These are phyloP conservation scores for Xiphydria camelus DNA, from an alignment of 2,888 invertebrate species.

Conservation along the genomic window DNA sequence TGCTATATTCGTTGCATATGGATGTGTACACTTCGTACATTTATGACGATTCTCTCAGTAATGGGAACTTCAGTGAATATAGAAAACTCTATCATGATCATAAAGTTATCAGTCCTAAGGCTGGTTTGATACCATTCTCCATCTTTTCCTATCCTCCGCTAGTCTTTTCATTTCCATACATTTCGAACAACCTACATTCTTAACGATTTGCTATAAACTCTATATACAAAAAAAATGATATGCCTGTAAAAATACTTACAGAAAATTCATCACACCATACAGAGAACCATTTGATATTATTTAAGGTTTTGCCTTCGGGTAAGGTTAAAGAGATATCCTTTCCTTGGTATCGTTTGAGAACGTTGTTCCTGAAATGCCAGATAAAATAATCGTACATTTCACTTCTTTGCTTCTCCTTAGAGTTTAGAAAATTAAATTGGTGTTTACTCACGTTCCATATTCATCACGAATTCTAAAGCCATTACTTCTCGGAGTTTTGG, in stretches of 20 bases:
- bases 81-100: too few relatives aligned
- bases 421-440: background rate
- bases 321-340: slow-evolving; percentile 82
- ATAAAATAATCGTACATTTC: background rate
- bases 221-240: too few relatives aligned
- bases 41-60: too few relatives aligned
- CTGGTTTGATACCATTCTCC: too few relatives aligned
- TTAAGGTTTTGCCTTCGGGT: slow-evolving; percentile 83
- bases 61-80: too few relatives aligned
- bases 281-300: slow-evolving; percentile 84
- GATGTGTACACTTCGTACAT: too few relatives aligned
- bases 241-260: slow-evolving; percentile 65
- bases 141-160: too few relatives aligned
- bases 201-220: too few relatives aligned
- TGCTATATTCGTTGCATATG: too few relatives aligned
- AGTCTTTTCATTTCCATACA: too few relatives aligned
- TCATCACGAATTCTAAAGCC: slow-evolving; percentile 82
- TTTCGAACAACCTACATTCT: too few relatives aligned
- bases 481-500: slow-evolving; percentile 68
- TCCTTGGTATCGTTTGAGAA: slow-evolving; percentile 79
- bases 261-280: slow-evolving; percentile 91
- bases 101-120: too few relatives aligned
- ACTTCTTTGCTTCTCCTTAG: background rate
- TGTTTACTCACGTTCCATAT: slow-evolving; percentile 67
- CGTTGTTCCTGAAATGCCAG: slow-evolving; percentile 63